phyloP scores from a whole-genome alignment of 1,140 invertebrate species.

The Radopholus similis region DNA sequence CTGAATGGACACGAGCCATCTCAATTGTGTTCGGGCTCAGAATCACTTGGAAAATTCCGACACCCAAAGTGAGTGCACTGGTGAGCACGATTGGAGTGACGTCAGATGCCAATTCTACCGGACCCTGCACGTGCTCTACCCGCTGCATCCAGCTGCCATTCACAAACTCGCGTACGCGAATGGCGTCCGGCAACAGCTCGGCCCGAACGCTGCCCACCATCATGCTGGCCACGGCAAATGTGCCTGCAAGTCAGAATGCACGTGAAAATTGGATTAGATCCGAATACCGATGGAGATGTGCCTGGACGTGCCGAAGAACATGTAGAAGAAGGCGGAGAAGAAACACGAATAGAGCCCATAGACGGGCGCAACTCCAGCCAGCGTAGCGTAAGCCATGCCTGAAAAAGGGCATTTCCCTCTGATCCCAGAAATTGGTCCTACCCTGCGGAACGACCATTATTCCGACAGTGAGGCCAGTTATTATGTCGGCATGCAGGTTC shows the following conservation, averaged over 20 bases:
- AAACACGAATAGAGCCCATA: constrained; percentile 64
- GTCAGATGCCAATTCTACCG: not conserved
- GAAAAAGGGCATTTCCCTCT: not conserved
- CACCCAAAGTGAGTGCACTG: constrained; percentile 49
- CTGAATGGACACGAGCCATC: constrained; percentile 28
- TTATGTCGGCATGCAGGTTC: constrained; percentile 53
- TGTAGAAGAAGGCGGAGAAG: constrained; percentile 62
- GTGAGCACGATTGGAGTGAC: constrained; percentile 52
- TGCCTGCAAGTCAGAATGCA: constrained; percentile 35
- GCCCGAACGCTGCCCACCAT: constrained; percentile 50
- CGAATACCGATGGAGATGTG: constrained; percentile 62
- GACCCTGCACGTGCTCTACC: no score
- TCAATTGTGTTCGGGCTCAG: not conserved
- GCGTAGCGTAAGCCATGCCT: constrained; percentile 63
- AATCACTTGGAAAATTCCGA: constrained; percentile 49
- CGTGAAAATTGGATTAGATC: not conserved
- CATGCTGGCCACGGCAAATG: constrained; percentile 57
- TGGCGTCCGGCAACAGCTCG: constrained; percentile 19
- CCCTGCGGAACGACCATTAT: constrained; percentile 62
- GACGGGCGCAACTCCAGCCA: constrained; percentile 62
- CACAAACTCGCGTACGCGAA: not conserved
- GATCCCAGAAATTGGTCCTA: constrained; percentile 4
- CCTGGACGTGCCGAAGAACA: constrained; percentile 63
- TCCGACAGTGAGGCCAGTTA: constrained; percentile 61
- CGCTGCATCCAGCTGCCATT: not conserved